Evolutionary conservation across 1,140 invertebrate genomes (phyloP), one percentile per base, ranked within the genome.

Genomic region (Apis cerana): DNA sequence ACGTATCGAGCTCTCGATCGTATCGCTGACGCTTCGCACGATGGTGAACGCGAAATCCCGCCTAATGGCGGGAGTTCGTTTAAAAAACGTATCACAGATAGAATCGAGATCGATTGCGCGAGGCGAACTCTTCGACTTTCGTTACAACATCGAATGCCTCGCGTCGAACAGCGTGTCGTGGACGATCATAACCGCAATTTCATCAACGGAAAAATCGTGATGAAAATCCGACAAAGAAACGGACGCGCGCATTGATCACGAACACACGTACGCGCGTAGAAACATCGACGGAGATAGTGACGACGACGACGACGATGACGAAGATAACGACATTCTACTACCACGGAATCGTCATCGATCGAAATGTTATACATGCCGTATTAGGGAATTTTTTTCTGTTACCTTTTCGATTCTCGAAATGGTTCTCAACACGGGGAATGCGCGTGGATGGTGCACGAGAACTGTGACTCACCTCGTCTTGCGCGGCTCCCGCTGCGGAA

Each of bases 401-500:
- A 21, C 27, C 21, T 43, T 21, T 54, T 23, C 33, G 19, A 17
- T n/a, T 15, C 15, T 48, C 2, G 9, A n/a, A 52, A 27, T n/a
- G 19, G 9, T 21, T 52, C 27, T 27, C 79, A 43, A 21, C 50
- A n/a, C 21, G 76, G 43, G 54, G 62, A 67, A 58, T 70, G 13
- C 69, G 58, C 59, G 68, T 64, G 56, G 71, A 75, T 43, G 59
- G 23, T 19, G 70, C 48, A 23, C 58, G 71, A 21, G 21, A 17
- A 2, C 56, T 23, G n/a, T 70, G 71, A 90, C 92, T 92, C 91
- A 94, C 92, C 92, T 93, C 90, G 90, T 90, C 86, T 90, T 91
- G 84, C 90, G 89, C 83, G 90, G 85, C 86, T 90, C 88, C 87
- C 88, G 87, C 90, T 92, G 87, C 89, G 90, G 89, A 92, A 86